phyloP scores from a whole-genome alignment of 2,797 vertebrate genomes.

The Peromyscus eremicus region DNA sequence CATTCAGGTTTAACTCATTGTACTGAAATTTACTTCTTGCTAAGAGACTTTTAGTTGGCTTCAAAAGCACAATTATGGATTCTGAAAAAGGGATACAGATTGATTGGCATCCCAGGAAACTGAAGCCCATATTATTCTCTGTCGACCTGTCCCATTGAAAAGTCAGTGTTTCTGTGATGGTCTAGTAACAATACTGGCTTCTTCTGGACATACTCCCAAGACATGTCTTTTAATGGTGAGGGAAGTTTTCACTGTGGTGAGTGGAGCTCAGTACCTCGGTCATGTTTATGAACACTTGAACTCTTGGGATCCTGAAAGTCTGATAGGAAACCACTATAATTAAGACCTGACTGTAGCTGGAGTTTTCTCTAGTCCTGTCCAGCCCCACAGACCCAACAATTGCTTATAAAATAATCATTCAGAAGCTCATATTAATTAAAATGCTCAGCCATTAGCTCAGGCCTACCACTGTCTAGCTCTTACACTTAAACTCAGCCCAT shows the following conservation, averaged over 20 bases:
- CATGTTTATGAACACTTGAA: neutral
- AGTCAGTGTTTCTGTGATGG: neutral
- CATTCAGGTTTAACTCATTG: neutral
- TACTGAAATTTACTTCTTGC: neutral
- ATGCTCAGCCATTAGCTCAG: too few species aligned
- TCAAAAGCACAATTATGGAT: neutral
- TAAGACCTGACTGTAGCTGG: neutral
- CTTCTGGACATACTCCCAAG: neutral
- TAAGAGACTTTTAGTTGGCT: neutral
- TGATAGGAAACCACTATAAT: neutral
- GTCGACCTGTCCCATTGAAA: neutral
- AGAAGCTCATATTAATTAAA: too few species aligned
- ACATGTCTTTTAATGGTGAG: neutral
- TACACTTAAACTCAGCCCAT: too few species aligned
- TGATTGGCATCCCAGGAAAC: neutral
- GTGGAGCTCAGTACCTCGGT: neutral
- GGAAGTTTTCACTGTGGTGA: neutral
- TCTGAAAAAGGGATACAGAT: neutral
- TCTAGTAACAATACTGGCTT: neutral
- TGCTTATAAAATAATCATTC: too few species aligned
- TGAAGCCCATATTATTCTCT: neutral
- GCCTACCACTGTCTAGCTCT: too few species aligned
- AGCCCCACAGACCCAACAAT: too few species aligned
- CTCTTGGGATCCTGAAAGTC: neutral
- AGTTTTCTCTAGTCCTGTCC: too few species aligned